A percentile compares a stretch with the other conserved stretches of the same genome.
These are phyloP conservation scores for Larimichthys crocea DNA, from an alignment of 2,113 vertebrate species.

Conservation along the genomic window DNA sequence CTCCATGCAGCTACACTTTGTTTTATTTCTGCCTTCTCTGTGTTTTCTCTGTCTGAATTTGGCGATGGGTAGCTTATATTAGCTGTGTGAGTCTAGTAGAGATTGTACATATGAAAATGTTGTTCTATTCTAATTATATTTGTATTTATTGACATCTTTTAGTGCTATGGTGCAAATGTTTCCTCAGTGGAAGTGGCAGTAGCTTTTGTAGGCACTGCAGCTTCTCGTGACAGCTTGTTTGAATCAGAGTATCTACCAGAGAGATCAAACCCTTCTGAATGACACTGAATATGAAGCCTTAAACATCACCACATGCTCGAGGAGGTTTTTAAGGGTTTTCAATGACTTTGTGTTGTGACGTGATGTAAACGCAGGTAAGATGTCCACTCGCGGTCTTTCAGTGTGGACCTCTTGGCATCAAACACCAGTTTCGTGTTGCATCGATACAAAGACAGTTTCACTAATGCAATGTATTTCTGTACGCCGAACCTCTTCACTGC, in stretches of 20 bases:
- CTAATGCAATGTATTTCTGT: neutral
- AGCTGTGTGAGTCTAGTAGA: constrained; percentile 63
- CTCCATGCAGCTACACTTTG: constrained; percentile 50
- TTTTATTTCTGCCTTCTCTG: constrained; percentile 43
- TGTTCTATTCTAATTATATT: constrained; percentile 71
- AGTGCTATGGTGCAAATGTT: constrained; percentile 59
- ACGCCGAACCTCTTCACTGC: neutral
- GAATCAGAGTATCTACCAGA: constrained; percentile 40
- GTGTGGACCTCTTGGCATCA: constrained; percentile 20
- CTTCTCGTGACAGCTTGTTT: constrained; percentile 46
- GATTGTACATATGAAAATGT: constrained; percentile 71
- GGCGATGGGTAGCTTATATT: constrained; percentile 62
- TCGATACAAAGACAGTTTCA: constrained; percentile 15
- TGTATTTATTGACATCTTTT: constrained; percentile 72
- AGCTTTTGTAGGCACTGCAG: constrained; percentile 37
- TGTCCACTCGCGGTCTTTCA: constrained; percentile 10
- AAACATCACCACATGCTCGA: constrained; percentile 59
- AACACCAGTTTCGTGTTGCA: constrained; percentile 7
- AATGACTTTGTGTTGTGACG: constrained; percentile 23
- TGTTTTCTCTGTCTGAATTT: constrained; percentile 38
- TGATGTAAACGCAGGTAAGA: constrained; percentile 25
- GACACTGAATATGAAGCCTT: constrained; percentile 71
- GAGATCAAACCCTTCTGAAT: constrained; percentile 39
- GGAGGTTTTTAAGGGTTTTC: constrained; percentile 37
- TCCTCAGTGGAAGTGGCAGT: constrained; percentile 53